A percentile compares a stretch with the other conserved stretches of the same genome.
Conservation (phyloP, 2,113 vertebrate species). For the Thalassarche chlororhynchos region DNA sequence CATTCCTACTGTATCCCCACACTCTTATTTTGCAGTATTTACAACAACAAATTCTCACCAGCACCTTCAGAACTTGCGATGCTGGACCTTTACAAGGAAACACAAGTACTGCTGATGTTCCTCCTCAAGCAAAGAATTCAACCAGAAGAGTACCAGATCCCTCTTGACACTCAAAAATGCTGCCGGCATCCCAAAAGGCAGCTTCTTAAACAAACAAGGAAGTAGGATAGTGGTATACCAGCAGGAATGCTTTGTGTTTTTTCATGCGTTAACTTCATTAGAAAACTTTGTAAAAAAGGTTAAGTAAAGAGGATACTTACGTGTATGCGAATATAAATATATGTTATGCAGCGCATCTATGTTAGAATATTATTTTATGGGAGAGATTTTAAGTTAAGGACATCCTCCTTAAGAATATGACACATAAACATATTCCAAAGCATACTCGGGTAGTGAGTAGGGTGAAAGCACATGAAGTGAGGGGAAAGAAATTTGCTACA, state of each 20-base stretch:
- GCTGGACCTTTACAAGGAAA: not conserved
- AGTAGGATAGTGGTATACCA: not conserved
- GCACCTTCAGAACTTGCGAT: not conserved
- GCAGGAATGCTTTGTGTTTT: not conserved
- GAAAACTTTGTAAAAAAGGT: not conserved
- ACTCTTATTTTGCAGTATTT: not conserved
- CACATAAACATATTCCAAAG: not conserved
- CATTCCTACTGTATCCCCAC: not conserved
- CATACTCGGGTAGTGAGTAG: not conserved
- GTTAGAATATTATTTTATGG: not conserved
- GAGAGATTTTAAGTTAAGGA: not conserved
- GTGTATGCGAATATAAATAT: not conserved
- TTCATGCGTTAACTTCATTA: not conserved
- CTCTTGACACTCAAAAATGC: not conserved
- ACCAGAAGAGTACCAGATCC: not conserved
- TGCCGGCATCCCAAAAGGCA: not conserved
- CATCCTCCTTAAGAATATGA: not conserved
- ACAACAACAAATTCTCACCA: not conserved
- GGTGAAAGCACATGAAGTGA: not conserved
- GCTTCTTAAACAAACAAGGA: not conserved
- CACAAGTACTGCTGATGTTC: not conserved
- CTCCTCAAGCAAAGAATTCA: not conserved
- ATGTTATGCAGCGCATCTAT: not conserved
- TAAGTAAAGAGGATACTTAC: not conserved
- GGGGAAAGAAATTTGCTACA: not conserved